Evolutionary conservation across 2,113 vertebrate species (phyloP), one percentile per base, ranked within the genome.

Genomic region (Vimba vimba): DNA sequence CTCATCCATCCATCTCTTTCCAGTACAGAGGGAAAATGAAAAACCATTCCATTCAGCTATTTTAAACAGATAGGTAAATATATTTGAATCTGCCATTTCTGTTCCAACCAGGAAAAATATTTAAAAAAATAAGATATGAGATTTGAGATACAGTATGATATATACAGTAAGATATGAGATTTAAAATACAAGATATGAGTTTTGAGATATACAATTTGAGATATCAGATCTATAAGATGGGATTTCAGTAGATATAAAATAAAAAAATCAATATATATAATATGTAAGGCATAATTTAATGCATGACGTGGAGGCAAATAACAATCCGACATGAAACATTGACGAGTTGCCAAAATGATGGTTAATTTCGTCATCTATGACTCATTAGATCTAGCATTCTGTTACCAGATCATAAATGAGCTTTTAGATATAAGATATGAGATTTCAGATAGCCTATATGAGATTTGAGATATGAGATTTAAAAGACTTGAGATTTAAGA

Each of bases 1-100:
- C 30, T 19, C 39, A 43, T n/a, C n/a, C 78, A 52, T 68, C 76
- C 68, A 55, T 59, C 69, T 30, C 7, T 25, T 33, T 80, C 23
- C 68, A 60, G 36, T 33, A 36, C 10, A 25, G 30, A 33, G 30
- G 1, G 25, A 77, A 90, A 91, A 92, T 83, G 86, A 91, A 91
- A 91, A 87, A 71, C 19, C 27, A 12, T 50, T 17, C 57, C 10
- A 39, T 77, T 39, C 87, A 90, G 82, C 89, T 91, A 88, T 87
- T 89, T 86, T 47, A 79, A 91, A 90, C 87, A 83, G 30, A 30
- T 2, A 30, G 90, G 88, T 91, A 92, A 91, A 68, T 8, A 94
- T 89, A 87, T 89, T 77, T 86, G 74, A 90, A 92, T 92, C 91
- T 91, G 90, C 89, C 90, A 91, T 94, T 92, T 91, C 84, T 89